Evolutionary conservation across 2,797 vertebrate species (phyloP).

Genomic region (Crenichthys baileyi): DNA sequence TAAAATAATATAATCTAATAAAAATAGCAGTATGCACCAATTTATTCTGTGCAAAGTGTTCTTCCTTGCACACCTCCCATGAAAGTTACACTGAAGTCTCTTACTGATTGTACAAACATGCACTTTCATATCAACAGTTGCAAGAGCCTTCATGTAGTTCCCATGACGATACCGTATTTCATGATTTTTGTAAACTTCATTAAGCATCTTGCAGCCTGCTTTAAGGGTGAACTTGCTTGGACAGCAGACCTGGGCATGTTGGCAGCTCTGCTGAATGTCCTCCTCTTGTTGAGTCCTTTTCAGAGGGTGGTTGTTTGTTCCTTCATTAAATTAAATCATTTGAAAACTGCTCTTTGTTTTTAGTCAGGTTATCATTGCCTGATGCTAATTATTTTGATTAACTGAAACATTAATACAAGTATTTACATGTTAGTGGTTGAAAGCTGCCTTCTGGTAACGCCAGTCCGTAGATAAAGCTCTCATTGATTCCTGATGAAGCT

Average conservation of each 20-base stretch:
- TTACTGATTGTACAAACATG: background rate
- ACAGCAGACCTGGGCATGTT: background rate
- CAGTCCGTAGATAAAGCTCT: slow-evolving; percentile 9
- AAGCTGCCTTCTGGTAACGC: slow-evolving; percentile 70
- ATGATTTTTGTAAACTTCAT: background rate
- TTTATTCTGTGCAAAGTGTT: background rate
- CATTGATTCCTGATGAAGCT: slow-evolving; percentile 16
- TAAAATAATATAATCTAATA: background rate
- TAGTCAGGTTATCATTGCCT: background rate
- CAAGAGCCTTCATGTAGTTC: too few relatives aligned
- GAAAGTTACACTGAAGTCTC: too few relatives aligned
- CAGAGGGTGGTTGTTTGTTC: too few relatives aligned
- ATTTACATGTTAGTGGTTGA: background rate
- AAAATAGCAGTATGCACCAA: background rate
- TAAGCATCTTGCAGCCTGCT: background rate
- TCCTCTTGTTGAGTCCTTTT: too few relatives aligned
- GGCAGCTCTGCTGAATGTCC: too few relatives aligned
- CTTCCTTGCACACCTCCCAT: too few relatives aligned
- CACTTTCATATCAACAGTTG: background rate
- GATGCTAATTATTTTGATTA: too few relatives aligned
- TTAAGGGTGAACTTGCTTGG: background rate
- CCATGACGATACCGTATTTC: too few relatives aligned
- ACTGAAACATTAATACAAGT: background rate
- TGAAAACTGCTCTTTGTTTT: background rate
- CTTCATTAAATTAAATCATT: background rate